phyloP scores from a whole-genome alignment of 53 echinoderm and acorn worm genomes.

The Luidia sarsii region DNA sequence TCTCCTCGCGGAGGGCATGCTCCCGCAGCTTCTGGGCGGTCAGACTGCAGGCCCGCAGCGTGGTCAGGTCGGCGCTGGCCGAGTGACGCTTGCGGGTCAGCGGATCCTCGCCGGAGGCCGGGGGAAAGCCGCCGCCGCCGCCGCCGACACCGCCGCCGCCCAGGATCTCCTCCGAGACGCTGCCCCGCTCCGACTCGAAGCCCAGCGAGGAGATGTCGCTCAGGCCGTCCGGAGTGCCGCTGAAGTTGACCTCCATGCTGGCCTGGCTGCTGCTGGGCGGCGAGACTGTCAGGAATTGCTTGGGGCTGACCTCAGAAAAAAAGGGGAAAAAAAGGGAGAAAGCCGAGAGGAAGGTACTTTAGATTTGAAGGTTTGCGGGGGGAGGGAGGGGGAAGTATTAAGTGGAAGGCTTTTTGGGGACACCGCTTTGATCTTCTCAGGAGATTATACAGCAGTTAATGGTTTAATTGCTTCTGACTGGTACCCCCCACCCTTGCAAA shows the following conservation, averaged over 20 bases:
- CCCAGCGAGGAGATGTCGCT: slow-evolving; percentile 63
- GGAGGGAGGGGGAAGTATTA: no score
- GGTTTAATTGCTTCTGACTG: no score
- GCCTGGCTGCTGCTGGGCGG: slow-evolving; percentile 70
- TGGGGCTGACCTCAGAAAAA: slow-evolving; percentile 36
- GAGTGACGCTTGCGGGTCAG: slow-evolving; percentile 32
- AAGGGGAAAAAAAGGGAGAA: no score
- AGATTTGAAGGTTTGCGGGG: not conserved
- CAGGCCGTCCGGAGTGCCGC: slow-evolving; percentile 58
- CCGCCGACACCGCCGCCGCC: slow-evolving; percentile 17
- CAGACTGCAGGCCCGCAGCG: slow-evolving; percentile 20
- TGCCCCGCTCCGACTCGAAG: slow-evolving; percentile 59
- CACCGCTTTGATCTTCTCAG: no score
- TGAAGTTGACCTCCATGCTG: slow-evolving; percentile 89
- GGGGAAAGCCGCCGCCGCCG: no score
- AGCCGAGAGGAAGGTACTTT: no score
- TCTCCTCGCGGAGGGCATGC: slow-evolving; percentile 20
- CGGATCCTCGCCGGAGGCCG: slow-evolving; percentile 22
- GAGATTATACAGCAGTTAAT: no score
- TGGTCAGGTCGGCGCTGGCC: slow-evolving; percentile 31
- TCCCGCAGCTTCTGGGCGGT: slow-evolving; percentile 36
- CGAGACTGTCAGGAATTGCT: slow-evolving; percentile 55
- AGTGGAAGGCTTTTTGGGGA: no score
- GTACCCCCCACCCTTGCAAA: no score
- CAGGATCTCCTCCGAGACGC: slow-evolving; percentile 45